phyloP scores from a whole-genome alignment of 2,888 invertebrate genomes.

The Mythimna vitellina region DNA sequence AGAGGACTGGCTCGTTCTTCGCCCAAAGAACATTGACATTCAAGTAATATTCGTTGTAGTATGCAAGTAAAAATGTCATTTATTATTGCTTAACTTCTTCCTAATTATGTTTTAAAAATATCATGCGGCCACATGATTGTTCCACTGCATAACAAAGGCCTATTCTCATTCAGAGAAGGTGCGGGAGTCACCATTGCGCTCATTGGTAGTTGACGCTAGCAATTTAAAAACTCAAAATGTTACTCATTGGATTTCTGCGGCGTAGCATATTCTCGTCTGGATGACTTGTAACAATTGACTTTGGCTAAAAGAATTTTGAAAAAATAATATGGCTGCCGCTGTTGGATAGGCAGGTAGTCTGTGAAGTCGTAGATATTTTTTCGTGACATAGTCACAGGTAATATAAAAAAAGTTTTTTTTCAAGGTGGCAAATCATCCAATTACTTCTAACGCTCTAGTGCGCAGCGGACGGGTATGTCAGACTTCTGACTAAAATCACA shows the following conservation, averaged over 20 bases:
- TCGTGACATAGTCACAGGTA: too few relatives aligned
- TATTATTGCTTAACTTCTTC: background rate
- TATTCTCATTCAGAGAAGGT: background rate
- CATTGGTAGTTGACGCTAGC: background rate
- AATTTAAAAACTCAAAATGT: background rate
- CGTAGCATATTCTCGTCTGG: too few relatives aligned
- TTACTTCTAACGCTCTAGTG: too few relatives aligned
- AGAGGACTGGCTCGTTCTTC: too few relatives aligned
- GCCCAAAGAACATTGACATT: too few relatives aligned
- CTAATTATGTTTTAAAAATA: slow-evolving; percentile 12
- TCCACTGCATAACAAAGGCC: slow-evolving; percentile 25
- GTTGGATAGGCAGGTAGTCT: background rate
- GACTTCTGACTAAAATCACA: too few relatives aligned
- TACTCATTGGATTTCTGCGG: too few relatives aligned
- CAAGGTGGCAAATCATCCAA: too few relatives aligned
- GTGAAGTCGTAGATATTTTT: too few relatives aligned
- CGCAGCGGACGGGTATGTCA: too few relatives aligned
- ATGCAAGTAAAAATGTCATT: background rate
- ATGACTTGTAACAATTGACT: too few relatives aligned
- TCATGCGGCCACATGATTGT: background rate
- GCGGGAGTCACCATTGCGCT: background rate
- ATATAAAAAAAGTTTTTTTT: too few relatives aligned
- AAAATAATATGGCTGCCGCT: background rate
- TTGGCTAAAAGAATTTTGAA: background rate
- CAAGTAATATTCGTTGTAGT: background rate